These are phyloP conservation scores for Psix sp. DNA, from an alignment of 1,140 invertebrate species.

Conservation along the genomic window DNA sequence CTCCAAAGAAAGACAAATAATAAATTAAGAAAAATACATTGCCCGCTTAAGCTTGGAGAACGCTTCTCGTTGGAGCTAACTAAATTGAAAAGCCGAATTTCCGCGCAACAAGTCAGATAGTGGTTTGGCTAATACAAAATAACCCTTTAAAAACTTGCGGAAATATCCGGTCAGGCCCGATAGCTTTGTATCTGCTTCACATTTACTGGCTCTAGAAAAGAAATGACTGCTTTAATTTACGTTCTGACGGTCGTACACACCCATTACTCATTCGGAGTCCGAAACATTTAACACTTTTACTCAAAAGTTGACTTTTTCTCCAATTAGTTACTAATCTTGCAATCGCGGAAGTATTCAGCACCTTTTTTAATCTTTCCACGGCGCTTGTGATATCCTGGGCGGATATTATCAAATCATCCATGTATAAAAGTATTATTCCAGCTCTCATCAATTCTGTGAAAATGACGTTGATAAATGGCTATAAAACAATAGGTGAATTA, in stretches of 20 bases:
- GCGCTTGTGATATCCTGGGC: not conserved
- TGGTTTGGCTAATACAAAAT: conserved; percentile 1
- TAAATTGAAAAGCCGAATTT: conserved; percentile 2
- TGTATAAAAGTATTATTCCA: not conserved
- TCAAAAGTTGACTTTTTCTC: conserved; percentile 68
- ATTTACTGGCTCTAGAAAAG: not conserved
- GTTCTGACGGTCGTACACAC: conserved; percentile 52
- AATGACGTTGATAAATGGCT: conserved; percentile 1
- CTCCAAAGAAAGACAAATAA: too few relatives aligned
- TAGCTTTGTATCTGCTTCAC: conserved; percentile 12
- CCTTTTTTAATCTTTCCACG: not conserved
- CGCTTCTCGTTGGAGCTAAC: not conserved
- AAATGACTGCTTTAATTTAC: conserved; percentile 10
- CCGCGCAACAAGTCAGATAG: conserved; percentile 2
- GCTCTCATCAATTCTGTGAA: not conserved
- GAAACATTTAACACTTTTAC: conserved; percentile 63
- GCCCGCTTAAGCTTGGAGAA: not conserved
- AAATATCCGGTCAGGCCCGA: conserved; percentile 16
- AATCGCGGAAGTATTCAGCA: not conserved
- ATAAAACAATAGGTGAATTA: conserved; percentile 37
- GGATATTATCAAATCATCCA: conserved; percentile 4
- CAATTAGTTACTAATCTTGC: conserved; percentile 53
- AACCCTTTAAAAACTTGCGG: not conserved
- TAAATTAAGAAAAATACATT: too few relatives aligned
- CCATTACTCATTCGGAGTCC: conserved; percentile 62